Percentiles rank a stretch among this genome's conserved stretches.
These are phyloP conservation scores for Chirona hameri DNA, from an alignment of 2,888 invertebrate genomes.

Conservation along the genomic window DNA sequence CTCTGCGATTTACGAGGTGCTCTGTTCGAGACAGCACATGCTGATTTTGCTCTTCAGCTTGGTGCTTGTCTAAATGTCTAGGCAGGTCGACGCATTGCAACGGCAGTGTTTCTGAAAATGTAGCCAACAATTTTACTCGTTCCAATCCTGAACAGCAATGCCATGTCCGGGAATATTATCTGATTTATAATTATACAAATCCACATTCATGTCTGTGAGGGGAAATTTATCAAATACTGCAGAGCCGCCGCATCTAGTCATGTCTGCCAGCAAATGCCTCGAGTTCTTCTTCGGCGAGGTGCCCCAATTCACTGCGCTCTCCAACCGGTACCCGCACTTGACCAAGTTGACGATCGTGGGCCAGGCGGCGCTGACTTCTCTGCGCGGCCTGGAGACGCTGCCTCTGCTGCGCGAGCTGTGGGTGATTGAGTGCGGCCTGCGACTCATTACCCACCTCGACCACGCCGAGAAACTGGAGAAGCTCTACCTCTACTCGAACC, in stretches of 20 bases:
- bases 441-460: neutral
- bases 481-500: conserved; percentile 12
- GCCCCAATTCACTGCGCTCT: neutral
- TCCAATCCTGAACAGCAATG: no score
- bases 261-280: neutral
- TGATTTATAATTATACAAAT: no score
- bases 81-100: no score
- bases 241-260: neutral
- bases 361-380: neutral
- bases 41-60: no score
- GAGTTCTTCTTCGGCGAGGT: conserved; percentile 8
- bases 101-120: no score
- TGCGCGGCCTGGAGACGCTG: conserved; percentile 10
- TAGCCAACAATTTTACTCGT: no score
- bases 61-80: no score
- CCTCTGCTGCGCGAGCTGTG: neutral
- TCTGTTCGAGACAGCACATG: neutral
- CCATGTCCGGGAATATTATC: no score
- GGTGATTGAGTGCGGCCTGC: conserved; percentile 14
- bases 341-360: conserved; percentile 11
- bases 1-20: neutral
- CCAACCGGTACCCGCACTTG: neutral
- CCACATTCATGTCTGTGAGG: neutral
- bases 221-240: neutral
- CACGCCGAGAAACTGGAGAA: neutral